Percentiles rank a stretch among this genome's conserved stretches.
Evolutionary conservation across 2,888 invertebrate genomes (phyloP).

Genomic region (Arctia plantaginis): DNA sequence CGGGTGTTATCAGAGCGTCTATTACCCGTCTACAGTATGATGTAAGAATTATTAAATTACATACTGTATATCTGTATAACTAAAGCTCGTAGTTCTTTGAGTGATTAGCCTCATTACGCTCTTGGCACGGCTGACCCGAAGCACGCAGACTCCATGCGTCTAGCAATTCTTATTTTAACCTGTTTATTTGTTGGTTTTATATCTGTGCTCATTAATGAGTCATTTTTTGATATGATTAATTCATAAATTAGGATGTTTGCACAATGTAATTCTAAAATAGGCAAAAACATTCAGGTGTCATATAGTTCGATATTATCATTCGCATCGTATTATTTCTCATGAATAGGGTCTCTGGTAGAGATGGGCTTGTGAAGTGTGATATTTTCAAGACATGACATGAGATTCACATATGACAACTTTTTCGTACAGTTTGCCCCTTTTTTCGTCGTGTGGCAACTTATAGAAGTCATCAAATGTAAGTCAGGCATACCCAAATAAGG

Average conservation of each 20-base stretch:
- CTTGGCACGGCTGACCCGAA: constrained; percentile 48
- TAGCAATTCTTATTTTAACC: constrained; percentile 39
- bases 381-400: no score
- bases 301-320: not conserved
- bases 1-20: constrained; percentile 62
- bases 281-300: not conserved
- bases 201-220: constrained; percentile 34
- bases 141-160: constrained; percentile 52
- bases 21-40: constrained; percentile 54
- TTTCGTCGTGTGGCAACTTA: not conserved
- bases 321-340: no score
- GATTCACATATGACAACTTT: no score
- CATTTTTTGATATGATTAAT: not conserved
- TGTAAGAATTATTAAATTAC: constrained; percentile 8
- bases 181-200: constrained; percentile 36
- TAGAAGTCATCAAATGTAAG: no score
- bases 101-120: constrained; percentile 27
- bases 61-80: not conserved
- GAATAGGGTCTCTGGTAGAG: not conserved
- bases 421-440: not conserved
- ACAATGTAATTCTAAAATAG: not conserved
- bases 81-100: constrained; percentile 24
- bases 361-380: not conserved
- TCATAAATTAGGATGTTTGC: not conserved
- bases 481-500: no score